phyloP scores from a whole-genome alignment of 2,797 vertebrate genomes.

The Microhierax caerulescens region DNA sequence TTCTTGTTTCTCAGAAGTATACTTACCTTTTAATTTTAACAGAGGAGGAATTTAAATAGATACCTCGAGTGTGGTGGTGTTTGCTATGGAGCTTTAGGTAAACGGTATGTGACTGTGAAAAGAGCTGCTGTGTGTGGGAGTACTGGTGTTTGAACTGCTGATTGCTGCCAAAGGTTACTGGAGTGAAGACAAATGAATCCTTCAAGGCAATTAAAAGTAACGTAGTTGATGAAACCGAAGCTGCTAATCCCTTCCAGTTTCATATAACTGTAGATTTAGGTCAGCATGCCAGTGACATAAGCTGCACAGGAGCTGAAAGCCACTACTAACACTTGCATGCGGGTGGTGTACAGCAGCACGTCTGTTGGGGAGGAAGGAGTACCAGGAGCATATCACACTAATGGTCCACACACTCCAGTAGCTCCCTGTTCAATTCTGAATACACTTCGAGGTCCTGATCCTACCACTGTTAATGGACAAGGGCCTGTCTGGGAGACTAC shows the following conservation, averaged over 20 bases:
- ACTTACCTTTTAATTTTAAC: slow-evolving; percentile 23
- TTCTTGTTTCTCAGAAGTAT: slow-evolving; percentile 18
- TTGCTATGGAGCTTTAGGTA: background rate
- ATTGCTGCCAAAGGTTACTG: slow-evolving; percentile 39
- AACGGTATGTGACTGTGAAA: background rate
- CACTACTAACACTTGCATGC: background rate
- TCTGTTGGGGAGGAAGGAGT: background rate
- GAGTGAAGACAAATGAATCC: slow-evolving; percentile 29
- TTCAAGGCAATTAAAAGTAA: slow-evolving; percentile 49
- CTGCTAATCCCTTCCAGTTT: slow-evolving; percentile 32
- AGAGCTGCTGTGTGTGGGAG: background rate
- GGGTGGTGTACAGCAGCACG: background rate
- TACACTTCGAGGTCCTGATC: background rate
- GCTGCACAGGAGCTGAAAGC: background rate
- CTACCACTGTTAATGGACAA: background rate
- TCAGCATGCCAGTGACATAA: background rate
- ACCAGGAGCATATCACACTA: background rate
- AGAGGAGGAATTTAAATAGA: slow-evolving; percentile 18
- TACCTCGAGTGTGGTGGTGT: background rate
- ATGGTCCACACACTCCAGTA: background rate
- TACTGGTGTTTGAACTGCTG: slow-evolving; percentile 50
- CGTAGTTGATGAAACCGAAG: slow-evolving; percentile 37
- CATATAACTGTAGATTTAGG: slow-evolving; percentile 43
- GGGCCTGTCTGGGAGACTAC: background rate
- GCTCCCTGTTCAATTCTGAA: background rate